Evolutionary conservation across 2,797 vertebrate genomes (phyloP).

Genomic region (Liparis tanakae): DNA sequence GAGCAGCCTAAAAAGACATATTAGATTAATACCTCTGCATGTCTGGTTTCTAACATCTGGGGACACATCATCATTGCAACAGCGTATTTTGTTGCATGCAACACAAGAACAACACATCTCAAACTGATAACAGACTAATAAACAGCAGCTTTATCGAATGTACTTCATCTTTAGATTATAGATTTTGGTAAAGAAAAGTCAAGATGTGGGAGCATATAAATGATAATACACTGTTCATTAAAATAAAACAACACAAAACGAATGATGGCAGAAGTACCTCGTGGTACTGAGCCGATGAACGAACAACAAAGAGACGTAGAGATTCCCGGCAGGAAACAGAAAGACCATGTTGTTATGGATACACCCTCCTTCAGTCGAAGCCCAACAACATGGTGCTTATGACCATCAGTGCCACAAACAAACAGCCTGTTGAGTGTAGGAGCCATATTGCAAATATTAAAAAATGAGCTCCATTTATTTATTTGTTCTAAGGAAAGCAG

Average conservation of each 20-base stretch:
- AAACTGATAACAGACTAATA: not conserved
- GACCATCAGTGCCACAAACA: conserved; percentile 1
- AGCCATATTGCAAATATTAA: not conserved
- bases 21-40: not conserved
- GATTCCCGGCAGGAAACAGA: conserved; percentile 6
- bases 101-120: not conserved
- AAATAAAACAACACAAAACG: not conserved
- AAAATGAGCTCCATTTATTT: not conserved
- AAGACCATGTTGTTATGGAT: conserved; percentile 1
- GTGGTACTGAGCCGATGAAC: conserved; percentile 10
- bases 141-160: not conserved
- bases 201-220: not conserved
- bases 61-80: not conserved
- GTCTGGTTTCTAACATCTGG: not conserved
- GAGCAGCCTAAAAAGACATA: not conserved
- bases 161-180: not conserved
- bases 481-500: not conserved
- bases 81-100: not conserved
- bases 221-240: conserved; percentile 3
- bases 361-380: not conserved
- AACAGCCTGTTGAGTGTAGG: not conserved
- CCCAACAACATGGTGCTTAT: too few relatives aligned
- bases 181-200: not conserved
- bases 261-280: not conserved
- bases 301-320: not conserved